phyloP scores from a whole-genome alignment of 2,113 vertebrate species.

The Pitta sordida region DNA sequence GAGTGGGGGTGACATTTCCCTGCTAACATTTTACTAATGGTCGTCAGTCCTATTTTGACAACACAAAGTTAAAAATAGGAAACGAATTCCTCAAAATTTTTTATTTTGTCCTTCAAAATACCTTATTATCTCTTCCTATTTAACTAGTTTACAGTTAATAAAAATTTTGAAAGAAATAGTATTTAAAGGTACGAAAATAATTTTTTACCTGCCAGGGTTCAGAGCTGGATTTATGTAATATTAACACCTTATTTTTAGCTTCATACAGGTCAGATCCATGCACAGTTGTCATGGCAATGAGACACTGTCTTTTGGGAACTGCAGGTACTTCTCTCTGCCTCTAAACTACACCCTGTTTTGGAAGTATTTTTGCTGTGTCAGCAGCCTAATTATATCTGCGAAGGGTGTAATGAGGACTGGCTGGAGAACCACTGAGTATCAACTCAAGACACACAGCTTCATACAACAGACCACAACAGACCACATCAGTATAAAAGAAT shows the following conservation, averaged over 20 bases:
- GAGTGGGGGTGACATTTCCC: not conserved
- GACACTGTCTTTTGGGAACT: not conserved
- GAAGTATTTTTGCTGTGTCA: not conserved
- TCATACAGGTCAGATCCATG: not conserved
- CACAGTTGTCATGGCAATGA: not conserved
- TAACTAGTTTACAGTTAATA: not conserved
- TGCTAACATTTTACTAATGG: not conserved
- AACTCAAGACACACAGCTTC: not conserved
- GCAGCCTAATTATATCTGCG: not conserved
- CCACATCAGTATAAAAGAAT: not conserved
- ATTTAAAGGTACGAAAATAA: not conserved
- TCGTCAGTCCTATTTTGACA: not conserved
- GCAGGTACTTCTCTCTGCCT: not conserved
- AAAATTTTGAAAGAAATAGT: not conserved
- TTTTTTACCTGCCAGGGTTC: not conserved
- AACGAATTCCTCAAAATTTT: not conserved
- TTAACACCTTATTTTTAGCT: not conserved
- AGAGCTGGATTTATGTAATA: not conserved
- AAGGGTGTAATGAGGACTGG: fast-evolving
- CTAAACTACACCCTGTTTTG: not conserved
- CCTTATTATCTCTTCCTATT: not conserved
- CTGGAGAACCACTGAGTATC: not conserved
- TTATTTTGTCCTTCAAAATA: not conserved
- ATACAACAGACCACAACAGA: not conserved
- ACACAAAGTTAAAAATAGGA: not conserved